Evolutionary conservation across 2,797 vertebrate species (phyloP).

Genomic region (Tragelaphus eurycerus): DNA sequence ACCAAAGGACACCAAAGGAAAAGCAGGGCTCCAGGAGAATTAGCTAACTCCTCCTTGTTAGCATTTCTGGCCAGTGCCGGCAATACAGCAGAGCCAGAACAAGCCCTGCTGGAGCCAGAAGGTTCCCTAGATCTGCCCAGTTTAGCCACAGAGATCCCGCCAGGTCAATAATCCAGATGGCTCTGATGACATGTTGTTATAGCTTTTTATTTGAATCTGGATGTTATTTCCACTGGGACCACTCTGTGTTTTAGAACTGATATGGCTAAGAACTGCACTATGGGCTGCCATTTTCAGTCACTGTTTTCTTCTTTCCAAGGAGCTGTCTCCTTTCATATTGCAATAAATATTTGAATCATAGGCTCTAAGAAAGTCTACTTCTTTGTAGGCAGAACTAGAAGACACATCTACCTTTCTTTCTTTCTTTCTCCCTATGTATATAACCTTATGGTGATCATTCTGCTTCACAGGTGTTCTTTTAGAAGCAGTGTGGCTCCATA

Average conservation of each 20-base stretch:
- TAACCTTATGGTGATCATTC: background rate
- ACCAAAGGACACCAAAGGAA: background rate
- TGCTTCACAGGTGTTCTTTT: background rate
- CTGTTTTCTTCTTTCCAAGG: background rate
- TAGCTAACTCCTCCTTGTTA: background rate
- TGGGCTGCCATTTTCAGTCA: background rate
- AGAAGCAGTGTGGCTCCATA: background rate
- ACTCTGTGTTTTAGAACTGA: background rate
- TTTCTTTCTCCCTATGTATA: background rate
- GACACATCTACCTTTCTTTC: background rate
- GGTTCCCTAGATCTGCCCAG: background rate
- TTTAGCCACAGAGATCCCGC: background rate
- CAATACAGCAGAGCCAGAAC: background rate
- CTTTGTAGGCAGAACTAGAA: background rate
- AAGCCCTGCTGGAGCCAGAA: background rate
- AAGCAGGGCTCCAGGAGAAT: background rate
- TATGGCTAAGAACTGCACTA: background rate
- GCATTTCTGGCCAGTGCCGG: background rate
- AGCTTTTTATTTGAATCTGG: background rate
- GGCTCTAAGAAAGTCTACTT: background rate
- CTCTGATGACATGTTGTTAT: background rate
- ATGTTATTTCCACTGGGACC: background rate
- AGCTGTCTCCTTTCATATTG: background rate
- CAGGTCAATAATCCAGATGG: background rate
- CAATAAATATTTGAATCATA: background rate